These are phyloP conservation scores for Synanthedon formicaeformis DNA, from an alignment of 2,888 invertebrate species.

Conservation along the genomic window DNA sequence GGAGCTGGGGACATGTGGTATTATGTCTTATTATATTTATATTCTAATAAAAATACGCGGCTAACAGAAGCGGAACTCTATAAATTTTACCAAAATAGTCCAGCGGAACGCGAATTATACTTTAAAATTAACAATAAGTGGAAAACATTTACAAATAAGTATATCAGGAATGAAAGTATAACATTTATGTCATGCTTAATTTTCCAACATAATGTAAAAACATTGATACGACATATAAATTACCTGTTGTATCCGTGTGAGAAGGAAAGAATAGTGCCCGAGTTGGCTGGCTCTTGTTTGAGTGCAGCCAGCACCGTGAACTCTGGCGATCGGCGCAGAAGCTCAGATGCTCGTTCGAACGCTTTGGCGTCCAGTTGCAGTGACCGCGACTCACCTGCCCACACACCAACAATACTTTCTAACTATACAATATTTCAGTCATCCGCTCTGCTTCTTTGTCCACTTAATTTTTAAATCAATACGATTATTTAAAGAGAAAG, in stretches of 20 bases:
- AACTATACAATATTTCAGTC: too few species aligned
- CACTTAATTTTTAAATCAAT: too few species aligned
- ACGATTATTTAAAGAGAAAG: too few species aligned
- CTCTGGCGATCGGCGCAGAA: constrained; percentile 79
- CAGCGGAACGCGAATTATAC: too few species aligned
- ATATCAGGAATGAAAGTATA: neutral
- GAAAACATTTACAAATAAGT: too few species aligned
- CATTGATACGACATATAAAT: neutral
- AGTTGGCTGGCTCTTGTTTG: constrained; percentile 83
- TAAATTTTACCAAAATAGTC: too few species aligned
- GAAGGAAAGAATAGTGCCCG: constrained; percentile 86
- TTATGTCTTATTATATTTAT: too few species aligned
- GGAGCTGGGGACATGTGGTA: too few species aligned
- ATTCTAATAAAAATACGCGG: too few species aligned
- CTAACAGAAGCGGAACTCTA: too few species aligned
- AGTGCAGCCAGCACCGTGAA: constrained; percentile 84
- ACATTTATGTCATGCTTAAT: neutral
- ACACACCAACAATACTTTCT: neutral
- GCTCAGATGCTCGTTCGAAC: constrained; percentile 76
- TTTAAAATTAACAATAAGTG: too few species aligned
- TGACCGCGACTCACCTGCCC: constrained; percentile 78
- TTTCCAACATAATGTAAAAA: neutral
- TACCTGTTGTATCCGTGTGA: constrained; percentile 84
- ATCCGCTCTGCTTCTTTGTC: too few species aligned
- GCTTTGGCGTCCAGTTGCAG: constrained; percentile 77